These are phyloP conservation scores for Barnardius zonarius DNA, from an alignment of 2,113 vertebrate genomes.

Conservation along the genomic window DNA sequence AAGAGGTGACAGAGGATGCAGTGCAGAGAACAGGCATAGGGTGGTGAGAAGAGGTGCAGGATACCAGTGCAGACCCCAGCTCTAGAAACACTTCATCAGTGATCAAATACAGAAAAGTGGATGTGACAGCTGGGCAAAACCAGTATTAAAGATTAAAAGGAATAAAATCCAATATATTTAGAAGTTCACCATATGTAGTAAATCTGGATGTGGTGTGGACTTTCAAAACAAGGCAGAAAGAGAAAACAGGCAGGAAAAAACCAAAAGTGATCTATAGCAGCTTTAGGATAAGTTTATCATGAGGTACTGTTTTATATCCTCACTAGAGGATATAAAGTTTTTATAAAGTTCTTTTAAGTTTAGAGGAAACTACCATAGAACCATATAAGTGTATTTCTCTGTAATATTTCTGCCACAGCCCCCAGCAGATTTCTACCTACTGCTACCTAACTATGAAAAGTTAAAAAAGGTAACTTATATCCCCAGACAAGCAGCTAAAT, in stretches of 20 bases:
- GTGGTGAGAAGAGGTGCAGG: not conserved
- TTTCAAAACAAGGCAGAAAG: not conserved
- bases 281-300: not conserved
- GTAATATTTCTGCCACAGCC: not conserved
- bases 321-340: not conserved
- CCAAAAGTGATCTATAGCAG: not conserved
- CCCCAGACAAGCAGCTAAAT: not conserved
- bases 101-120: not conserved
- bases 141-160: not conserved
- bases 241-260: not conserved
- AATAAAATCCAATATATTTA: not conserved
- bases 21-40: not conserved
- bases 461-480: constrained; percentile 24
- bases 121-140: not conserved
- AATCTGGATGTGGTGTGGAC: not conserved
- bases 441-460: not conserved
- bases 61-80: not conserved
- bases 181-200: not conserved
- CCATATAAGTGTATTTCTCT: not conserved
- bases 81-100: not conserved
- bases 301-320: not conserved
- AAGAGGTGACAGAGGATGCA: not conserved
- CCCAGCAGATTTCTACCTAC: not conserved
- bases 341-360: not conserved
- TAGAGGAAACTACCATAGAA: not conserved